Percentiles rank a stretch among this genome's conserved stretches.
Conservation (phyloP, 2,888 invertebrate species). For the Epinotia brunnichana region DNA sequence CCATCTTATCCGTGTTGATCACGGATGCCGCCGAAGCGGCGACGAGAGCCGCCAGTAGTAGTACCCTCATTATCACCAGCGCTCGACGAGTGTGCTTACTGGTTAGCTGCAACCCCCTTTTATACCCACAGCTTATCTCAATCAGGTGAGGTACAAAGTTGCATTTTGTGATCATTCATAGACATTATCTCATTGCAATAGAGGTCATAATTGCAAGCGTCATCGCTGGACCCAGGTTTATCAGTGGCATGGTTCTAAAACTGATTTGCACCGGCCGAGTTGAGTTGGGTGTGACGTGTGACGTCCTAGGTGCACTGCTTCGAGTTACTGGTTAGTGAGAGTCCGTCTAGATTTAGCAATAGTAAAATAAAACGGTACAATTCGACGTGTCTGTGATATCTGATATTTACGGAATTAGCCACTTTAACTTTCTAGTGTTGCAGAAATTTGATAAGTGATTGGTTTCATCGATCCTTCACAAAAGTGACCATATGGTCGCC, state of each 20-base stretch:
- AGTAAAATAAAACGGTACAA: too few relatives aligned
- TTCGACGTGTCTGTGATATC: too few relatives aligned
- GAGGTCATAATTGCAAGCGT: neutral
- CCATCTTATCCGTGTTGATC: constrained; percentile 61
- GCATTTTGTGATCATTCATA: neutral
- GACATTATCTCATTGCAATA: constrained; percentile 1
- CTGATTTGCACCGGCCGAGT: constrained; percentile 6
- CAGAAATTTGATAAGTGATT: too few relatives aligned
- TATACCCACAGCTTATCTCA: constrained; percentile 59
- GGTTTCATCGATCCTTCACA: too few relatives aligned
- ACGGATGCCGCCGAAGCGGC: constrained; percentile 66
- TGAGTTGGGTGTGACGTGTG: neutral
- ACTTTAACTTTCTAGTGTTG: too few relatives aligned
- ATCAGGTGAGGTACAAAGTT: constrained; percentile 15
- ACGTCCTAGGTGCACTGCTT: neutral
- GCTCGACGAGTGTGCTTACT: constrained; percentile 26
- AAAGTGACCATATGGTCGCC: too few relatives aligned
- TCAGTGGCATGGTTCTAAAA: neutral
- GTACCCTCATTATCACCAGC: constrained; percentile 59
- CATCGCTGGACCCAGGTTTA: neutral
- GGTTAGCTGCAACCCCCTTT: constrained; percentile 49
- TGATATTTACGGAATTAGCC: too few relatives aligned
- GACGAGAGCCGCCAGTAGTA: constrained; percentile 62
- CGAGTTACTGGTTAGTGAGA: too few relatives aligned
- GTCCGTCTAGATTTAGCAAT: too few relatives aligned